Conservation (phyloP, 2,888 invertebrate species). For the Ichneumoninae sp. region DNA sequence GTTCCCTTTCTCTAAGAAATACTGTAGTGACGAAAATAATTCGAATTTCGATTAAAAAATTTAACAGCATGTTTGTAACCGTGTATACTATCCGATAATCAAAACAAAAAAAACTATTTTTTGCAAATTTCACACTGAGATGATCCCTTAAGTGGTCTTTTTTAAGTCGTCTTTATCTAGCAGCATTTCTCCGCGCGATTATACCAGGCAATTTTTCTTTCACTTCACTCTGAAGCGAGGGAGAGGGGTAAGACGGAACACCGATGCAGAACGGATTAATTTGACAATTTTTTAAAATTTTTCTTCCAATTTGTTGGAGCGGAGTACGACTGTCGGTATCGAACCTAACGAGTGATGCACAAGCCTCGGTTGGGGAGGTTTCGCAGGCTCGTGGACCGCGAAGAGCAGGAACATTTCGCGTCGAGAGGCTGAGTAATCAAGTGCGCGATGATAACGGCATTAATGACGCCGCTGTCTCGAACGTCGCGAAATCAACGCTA, state of each 20-base stretch:
- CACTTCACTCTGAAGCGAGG: too few relatives aligned
- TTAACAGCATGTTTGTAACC: too few relatives aligned
- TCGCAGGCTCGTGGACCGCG: background rate
- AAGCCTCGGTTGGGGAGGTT: background rate
- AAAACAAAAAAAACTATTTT: too few relatives aligned
- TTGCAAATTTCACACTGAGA: too few relatives aligned
- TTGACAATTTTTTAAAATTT: background rate
- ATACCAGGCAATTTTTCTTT: background rate
- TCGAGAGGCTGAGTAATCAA: constrained; percentile 13
- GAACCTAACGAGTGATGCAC: background rate
- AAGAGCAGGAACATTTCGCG: background rate
- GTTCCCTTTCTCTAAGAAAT: too few relatives aligned
- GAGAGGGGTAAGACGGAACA: too few relatives aligned
- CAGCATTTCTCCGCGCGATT: too few relatives aligned
- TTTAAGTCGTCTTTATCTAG: too few relatives aligned
- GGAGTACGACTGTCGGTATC: background rate
- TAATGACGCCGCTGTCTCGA: constrained; percentile 47
- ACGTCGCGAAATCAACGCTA: constrained; percentile 49
- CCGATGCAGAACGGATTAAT: background rate
- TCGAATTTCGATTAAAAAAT: too few relatives aligned
- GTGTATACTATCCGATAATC: too few relatives aligned
- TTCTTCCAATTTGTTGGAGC: background rate
- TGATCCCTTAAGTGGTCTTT: background rate
- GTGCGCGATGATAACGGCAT: constrained; percentile 1
- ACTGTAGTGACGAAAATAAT: too few relatives aligned